Conservation (phyloP, 2,113 vertebrate genomes). For the Thamnophis sirtalis region DNA sequence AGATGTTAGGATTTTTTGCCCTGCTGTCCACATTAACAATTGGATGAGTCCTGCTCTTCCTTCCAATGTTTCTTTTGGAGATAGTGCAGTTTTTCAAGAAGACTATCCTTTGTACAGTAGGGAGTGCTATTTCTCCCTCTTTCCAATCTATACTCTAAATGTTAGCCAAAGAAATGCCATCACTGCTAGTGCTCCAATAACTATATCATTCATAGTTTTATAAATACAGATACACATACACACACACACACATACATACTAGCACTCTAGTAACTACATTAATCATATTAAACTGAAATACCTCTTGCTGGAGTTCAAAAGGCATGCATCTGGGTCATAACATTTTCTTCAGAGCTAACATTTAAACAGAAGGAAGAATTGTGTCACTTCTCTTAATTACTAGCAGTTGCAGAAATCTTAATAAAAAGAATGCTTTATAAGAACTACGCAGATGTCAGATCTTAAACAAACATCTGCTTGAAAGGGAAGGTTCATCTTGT, state of each 20-base stretch:
- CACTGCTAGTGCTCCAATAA: background rate
- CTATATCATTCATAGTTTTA: background rate
- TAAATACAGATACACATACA: background rate
- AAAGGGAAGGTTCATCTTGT: constrained; percentile 58
- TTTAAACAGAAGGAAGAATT: constrained; percentile 58
- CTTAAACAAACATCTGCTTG: constrained; percentile 74
- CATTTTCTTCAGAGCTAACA: constrained; percentile 65
- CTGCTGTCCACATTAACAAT: background rate
- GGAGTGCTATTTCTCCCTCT: background rate
- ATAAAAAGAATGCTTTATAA: constrained; percentile 59
- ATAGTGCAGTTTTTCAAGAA: background rate
- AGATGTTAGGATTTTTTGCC: background rate
- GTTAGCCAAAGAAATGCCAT: background rate
- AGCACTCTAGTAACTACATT: background rate
- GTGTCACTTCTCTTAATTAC: constrained; percentile 65
- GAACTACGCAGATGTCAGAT: constrained; percentile 68
- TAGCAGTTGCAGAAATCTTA: constrained; percentile 67
- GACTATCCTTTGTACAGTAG: background rate
- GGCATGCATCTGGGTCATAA: background rate
- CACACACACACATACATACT: background rate
- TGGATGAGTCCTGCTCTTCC: background rate
- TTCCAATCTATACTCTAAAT: background rate
- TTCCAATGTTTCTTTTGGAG: background rate
- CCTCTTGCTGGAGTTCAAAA: constrained; percentile 49
- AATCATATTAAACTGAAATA: background rate